Base-by-base conservation (phyloP, 1,140 invertebrate genomes). In the Ceratitis capitata region DNA sequence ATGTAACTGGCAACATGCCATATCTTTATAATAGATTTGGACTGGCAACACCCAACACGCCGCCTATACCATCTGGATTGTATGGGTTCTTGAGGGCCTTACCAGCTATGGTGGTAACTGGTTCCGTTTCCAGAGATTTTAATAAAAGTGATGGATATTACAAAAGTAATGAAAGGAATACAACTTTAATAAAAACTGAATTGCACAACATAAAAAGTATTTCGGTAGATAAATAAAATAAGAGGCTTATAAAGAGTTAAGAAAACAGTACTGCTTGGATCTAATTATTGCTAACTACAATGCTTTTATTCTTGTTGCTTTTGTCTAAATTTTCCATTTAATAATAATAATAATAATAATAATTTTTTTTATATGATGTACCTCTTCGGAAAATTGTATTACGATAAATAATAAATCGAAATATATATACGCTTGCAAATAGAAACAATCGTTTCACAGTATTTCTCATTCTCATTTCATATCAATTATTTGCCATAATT, bases 1-100 rank as follows among this genome's bases (percentile, higher is more conserved):
- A 91, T 88, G 78, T 91, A 1, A 92, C 91, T 47, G 90, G 91
- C 61, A 87, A 88, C 32, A 90, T 92, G 90, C 89, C 91, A 23
- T 92, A 91, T 87, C 84, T 92, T 7, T 92, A 91, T 85, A 92
- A 91, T 84, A 87, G 89, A 19, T 89, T 88, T 86, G 89, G 89
- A n/a, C 35, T 89, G 39, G 88, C 88, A 23, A 87, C 90, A 26
- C 91, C 91, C 56, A 58, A 88, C 4, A 90, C 89, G 0, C 91
- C 91, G 19, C 91, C 91, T 6, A 92, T 92, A 87, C 91, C 91
- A 53, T 90, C 88, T 53, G 91, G 91, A 26, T 74, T 90, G 56
- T 85, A 92, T 85, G 91, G 91, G 0, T 92, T 92, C 64, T 84
- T 92, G 14, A 89, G 89, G 85, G 90, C 91, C n/a, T 86, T 92